A percentile compares a stretch with the other conserved stretches of the same genome.
Evolutionary conservation across 2,888 invertebrate species (phyloP).

Genomic region (Campoplex nolae): DNA sequence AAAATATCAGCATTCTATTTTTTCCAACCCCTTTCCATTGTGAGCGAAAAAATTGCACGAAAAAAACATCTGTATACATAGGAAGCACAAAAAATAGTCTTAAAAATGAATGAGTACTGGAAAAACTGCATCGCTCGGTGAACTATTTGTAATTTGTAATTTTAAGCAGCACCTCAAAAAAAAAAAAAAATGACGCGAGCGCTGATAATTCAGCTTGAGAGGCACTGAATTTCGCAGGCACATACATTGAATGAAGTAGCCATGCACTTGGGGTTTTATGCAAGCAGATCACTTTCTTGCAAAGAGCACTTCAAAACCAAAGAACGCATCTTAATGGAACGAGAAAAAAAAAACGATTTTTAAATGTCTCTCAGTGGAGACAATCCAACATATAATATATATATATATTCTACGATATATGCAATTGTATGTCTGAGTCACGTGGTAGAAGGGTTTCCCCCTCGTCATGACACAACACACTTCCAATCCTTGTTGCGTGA

Average conservation of each 20-base stretch:
- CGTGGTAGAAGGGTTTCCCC: too few species aligned
- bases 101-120: too few species aligned
- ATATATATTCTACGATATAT: too few species aligned
- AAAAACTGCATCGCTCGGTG: neutral
- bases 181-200: neutral
- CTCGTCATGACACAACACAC: neutral
- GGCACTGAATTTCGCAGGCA: neutral
- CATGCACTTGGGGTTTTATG: neutral
- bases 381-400: too few species aligned
- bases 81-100: too few species aligned
- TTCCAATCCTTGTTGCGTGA: conserved; percentile 7
- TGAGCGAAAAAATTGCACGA: too few species aligned
- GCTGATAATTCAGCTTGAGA: neutral
- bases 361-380: neutral
- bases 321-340: neutral
- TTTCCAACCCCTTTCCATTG: neutral
- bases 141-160: neutral
- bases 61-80: too few species aligned
- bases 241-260: conserved; percentile 11
- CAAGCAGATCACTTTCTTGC: neutral
- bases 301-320: conserved; percentile 1
- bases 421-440: too few species aligned
- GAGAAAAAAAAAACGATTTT: neutral
- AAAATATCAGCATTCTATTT: neutral
- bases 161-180: neutral